Evolutionary conservation across 2,797 vertebrate species (phyloP), one percentile per base, ranked within the genome.

Genomic region (Acridotheres tristis): DNA sequence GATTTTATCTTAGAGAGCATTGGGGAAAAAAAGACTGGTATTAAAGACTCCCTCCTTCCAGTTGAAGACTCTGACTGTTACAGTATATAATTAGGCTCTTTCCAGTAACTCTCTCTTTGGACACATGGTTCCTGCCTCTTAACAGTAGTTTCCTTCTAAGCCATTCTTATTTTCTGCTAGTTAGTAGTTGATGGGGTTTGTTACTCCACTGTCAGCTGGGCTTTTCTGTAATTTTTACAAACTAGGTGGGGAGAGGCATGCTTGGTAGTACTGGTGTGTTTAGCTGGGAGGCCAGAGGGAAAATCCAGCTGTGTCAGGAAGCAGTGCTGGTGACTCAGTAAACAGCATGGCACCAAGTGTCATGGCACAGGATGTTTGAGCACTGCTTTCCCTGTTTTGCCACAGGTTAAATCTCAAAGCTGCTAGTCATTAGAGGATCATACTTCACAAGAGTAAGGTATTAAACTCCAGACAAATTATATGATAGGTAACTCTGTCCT

Each of bases 401-500:
- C 13, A 2, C 40, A 78, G 69, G 58, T 88, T 81, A 81, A 91
- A 81, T 84, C 79, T 85, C 69, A 84, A 81, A 80, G 62, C 69
- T 92, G 42, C 55, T 84, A 26, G 27, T 81, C 32, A 81, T 92
- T 91, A 66, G 27, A 82, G 63, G 42, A 66, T 84, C 73, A 32
- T 67, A 69, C 62, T 91, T 88, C 55, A 50, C 69, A 61, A 47
- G 58, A 93, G 9, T 73, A 81, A 66, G 47, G 12, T 73, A 73
- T 89, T 94, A 92, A 88, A 66, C n/a, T 20, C 32, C 63, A 90
- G 76, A 66, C 76, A 90, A 90, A 93, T 93, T 86, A 79, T 25
- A 63, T 40, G 73, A 80, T 88, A 36, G 16, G 23, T 73, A 54
- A 48, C 50, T 75, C 34, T 79, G 47, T 55, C 55, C 50, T 85